Evolutionary conservation across 2,888 invertebrate genomes (phyloP), one percentile per base, ranked within the genome.

Genomic region (Thumatha senex): DNA sequence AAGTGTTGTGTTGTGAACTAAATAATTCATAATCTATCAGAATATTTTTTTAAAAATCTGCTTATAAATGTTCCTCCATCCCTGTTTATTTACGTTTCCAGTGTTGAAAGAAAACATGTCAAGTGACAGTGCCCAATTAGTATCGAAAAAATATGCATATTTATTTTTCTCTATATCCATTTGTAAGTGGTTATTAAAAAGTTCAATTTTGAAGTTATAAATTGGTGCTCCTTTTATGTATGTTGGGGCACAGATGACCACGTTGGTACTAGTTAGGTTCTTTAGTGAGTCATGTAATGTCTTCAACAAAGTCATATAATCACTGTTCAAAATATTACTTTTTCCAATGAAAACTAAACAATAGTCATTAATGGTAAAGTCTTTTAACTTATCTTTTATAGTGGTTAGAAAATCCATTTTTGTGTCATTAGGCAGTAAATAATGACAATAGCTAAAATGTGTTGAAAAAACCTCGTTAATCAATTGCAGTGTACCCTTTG

Each of bases 261-360:
- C n/a, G 11, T 52, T 52, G 1, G 51, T 52, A 29, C 47, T n/a
- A 8, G 43, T 29, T 5, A 45, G 10, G 24, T 13, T 45, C 13
- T 33, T 29, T 1, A 52, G 36, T 1, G 44, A 40, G 7, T 45
- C n/a, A 1, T 30, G 48, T 5, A 52, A 0, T 1, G 8, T 11
- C 0, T 46, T 18, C 13, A 51, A 14, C 10, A 13, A 4, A 1
- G 31, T 29, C 14, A 29, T 42, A 18, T 38, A 51, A 10, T 51
- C 24, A 9, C n/a, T 24, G 4, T 31, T 31, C 0, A 11, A 12
- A 12, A 30, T 40, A 35, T 46, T 12, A 40, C 40, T 46, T 46
- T 46, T 40, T 9, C 38, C 50, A n/a, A 51, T 46, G 7, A 51
- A 46, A 14, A 51, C 7, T 33, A 51, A 2, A 29, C 49, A 49